Percentiles rank a stretch among this genome's conserved stretches.
Evolutionary conservation across 2,888 invertebrate species (phyloP).

Genomic region (Allolobophora icterica): DNA sequence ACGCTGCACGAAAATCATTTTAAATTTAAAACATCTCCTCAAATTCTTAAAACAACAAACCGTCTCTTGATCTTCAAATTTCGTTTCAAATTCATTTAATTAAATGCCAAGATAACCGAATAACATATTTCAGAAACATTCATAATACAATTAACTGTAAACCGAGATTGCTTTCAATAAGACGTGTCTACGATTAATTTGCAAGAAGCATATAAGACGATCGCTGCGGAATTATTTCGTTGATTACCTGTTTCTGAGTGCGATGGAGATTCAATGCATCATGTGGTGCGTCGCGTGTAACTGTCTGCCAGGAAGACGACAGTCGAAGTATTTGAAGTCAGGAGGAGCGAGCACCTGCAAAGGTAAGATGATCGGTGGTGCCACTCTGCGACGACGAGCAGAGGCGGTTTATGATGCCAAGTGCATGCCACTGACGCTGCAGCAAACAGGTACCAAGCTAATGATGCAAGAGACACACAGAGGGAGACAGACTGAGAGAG

Average conservation of each 20-base stretch:
- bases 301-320: neutral
- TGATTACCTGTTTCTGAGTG: neutral
- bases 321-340: neutral
- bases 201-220: too few species aligned
- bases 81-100: neutral
- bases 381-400: neutral
- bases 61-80: neutral
- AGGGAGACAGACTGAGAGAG: neutral
- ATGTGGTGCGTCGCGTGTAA: neutral
- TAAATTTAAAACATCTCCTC: neutral
- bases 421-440: neutral
- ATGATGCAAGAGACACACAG: too few species aligned
- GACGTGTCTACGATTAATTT: neutral
- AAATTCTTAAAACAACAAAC: neutral
- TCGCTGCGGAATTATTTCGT: too few species aligned
- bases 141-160: too few species aligned
- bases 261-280: neutral
- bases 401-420: neutral
- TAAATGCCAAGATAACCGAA: neutral
- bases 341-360: neutral
- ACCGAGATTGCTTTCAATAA: neutral
- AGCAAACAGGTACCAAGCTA: too few species aligned
- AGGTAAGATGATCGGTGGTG: neutral
- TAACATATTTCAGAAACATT: neutral
- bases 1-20: neutral